Conservation (phyloP, 2,113 vertebrate species). For the Uria lomvia region DNA sequence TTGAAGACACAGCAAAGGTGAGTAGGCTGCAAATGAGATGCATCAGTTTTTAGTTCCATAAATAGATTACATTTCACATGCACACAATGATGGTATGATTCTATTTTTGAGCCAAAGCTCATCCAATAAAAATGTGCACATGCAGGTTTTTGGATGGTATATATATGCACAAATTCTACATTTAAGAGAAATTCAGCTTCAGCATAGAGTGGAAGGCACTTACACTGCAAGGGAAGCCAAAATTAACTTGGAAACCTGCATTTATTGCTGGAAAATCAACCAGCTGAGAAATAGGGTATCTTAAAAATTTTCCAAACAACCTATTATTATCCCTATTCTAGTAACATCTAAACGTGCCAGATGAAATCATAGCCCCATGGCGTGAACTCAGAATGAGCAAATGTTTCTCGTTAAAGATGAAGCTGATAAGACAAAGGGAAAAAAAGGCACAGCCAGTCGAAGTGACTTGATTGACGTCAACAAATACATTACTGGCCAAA, state of each 20-base stretch:
- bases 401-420: constrained; percentile 14
- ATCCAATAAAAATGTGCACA: background rate
- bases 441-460: background rate
- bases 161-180: background rate
- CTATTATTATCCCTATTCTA: constrained; percentile 35
- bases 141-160: background rate
- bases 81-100: background rate
- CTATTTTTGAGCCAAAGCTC: background rate
- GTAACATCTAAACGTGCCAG: constrained; percentile 21
- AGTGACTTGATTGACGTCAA: constrained; percentile 13
- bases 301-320: constrained; percentile 11
- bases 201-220: background rate
- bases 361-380: constrained; percentile 43
- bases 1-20: background rate
- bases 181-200: background rate
- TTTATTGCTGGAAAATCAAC: constrained; percentile 23
- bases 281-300: background rate
- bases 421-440: constrained; percentile 28
- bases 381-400: constrained; percentile 25
- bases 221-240: background rate
- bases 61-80: background rate
- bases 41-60: background rate
- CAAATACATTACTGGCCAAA: background rate
- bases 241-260: background rate
- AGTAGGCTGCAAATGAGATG: background rate